Conservation (phyloP, 2,797 vertebrate species). For the Nannoperca australis region DNA sequence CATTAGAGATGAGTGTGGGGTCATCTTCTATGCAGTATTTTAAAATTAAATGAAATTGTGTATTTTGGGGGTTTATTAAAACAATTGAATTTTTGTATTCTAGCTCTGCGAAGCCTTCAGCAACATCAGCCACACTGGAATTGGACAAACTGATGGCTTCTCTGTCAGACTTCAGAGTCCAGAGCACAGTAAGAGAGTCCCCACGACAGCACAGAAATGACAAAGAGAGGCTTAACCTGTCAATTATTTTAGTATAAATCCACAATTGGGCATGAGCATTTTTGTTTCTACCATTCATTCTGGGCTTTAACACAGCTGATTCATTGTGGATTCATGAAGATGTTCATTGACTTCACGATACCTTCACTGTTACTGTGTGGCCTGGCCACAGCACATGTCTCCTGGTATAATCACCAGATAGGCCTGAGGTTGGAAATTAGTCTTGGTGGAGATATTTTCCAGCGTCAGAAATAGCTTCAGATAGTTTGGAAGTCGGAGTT, state of each 20-base stretch:
- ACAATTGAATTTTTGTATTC: conserved; percentile 18
- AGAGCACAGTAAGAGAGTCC: conserved; percentile 88
- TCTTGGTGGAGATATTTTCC: conserved; percentile 45
- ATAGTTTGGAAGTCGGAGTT: conserved; percentile 16
- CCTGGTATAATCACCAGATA: conserved; percentile 44
- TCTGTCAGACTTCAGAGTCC: conserved; percentile 94
- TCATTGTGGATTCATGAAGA: conserved; percentile 20
- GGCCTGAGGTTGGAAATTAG: conserved; percentile 44
- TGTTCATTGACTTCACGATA: conserved; percentile 24
- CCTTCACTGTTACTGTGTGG: conserved; percentile 34
- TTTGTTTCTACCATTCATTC: neutral
- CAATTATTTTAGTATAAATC: neutral
- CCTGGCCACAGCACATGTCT: conserved; percentile 29
- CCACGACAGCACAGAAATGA: neutral
- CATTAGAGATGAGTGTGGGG: neutral
- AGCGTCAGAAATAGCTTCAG: conserved; percentile 28
- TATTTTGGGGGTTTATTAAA: conserved; percentile 26
- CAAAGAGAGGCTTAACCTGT: neutral
- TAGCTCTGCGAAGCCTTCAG: conserved; percentile 86
- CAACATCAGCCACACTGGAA: conserved; percentile 93
- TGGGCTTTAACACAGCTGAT: conserved; percentile 8
- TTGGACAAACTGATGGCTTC: conserved; percentile 95
- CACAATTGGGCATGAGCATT: neutral
- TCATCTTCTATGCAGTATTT: neutral
- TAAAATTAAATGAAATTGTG: neutral